Conservation (phyloP, 2,888 invertebrate species). For the Chrysolina americana region DNA sequence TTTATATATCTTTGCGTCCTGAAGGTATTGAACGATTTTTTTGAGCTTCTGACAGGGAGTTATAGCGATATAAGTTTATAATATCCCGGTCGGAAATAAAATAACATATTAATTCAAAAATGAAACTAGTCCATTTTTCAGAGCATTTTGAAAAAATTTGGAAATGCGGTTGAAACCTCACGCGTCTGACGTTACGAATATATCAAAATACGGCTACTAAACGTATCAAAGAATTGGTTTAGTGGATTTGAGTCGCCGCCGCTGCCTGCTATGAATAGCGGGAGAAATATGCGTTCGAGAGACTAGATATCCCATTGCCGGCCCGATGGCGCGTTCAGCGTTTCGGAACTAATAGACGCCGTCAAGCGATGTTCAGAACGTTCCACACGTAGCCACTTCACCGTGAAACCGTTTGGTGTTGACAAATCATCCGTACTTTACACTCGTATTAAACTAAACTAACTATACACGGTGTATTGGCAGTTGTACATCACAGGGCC, state of each 20-base stretch:
- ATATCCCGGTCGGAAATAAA: too few relatives aligned
- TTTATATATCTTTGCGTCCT: too few relatives aligned
- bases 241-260: neutral
- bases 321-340: constrained; percentile 53
- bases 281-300: constrained; percentile 34
- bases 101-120: too few relatives aligned
- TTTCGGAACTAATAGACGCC: constrained; percentile 60
- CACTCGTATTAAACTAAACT: constrained; percentile 63
- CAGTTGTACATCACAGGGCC: constrained; percentile 17
- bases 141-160: too few relatives aligned
- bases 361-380: constrained; percentile 52
- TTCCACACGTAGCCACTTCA: constrained; percentile 65
- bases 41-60: too few relatives aligned
- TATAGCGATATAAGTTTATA: too few relatives aligned
- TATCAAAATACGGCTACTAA: too few relatives aligned
- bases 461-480: constrained; percentile 36
- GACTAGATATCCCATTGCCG: constrained; percentile 46
- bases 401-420: constrained; percentile 69
- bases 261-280: neutral
- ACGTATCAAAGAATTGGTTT: neutral
- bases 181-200: too few relatives aligned
- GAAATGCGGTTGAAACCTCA: too few relatives aligned
- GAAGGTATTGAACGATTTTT: too few relatives aligned
- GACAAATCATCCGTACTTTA: constrained; percentile 68
- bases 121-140: too few relatives aligned